phyloP scores from a whole-genome alignment of 2,888 invertebrate genomes.

The Tortricodes alternella region DNA sequence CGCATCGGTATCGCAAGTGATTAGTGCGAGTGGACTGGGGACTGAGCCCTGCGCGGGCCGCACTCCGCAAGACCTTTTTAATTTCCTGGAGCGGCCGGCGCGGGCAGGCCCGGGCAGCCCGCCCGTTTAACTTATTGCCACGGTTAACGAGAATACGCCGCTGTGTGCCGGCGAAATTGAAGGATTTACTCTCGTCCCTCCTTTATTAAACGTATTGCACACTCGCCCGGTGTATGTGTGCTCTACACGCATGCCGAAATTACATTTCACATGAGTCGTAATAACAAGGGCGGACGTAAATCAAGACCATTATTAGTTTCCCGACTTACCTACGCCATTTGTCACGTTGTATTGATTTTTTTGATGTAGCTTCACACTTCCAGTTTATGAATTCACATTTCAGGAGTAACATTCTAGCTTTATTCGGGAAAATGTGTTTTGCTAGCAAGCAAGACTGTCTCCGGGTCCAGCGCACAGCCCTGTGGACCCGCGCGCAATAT shows the following conservation, averaged over 20 bases:
- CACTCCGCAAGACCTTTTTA: slow-evolving; percentile 35
- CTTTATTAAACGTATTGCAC: slow-evolving; percentile 83
- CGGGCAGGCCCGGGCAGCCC: slow-evolving; percentile 38
- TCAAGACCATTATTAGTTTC: slow-evolving; percentile 82
- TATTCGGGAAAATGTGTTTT: no score
- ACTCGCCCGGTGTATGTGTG: slow-evolving; percentile 63
- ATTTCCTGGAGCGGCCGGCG: slow-evolving; percentile 41
- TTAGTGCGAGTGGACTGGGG: neutral
- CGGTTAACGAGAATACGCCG: slow-evolving; percentile 82
- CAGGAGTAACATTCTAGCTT: no score
- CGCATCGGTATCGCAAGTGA: neutral
- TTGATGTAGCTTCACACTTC: neutral
- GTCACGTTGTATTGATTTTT: slow-evolving; percentile 71
- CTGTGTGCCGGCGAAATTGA: slow-evolving; percentile 82
- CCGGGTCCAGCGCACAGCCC: slow-evolving; percentile 33
- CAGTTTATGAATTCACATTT: neutral
- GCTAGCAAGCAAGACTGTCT: no score
- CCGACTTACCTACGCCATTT: slow-evolving; percentile 73
- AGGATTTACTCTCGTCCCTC: slow-evolving; percentile 83
- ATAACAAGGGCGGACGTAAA: slow-evolving; percentile 82
- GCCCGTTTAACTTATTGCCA: slow-evolving; percentile 82
- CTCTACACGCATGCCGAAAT: slow-evolving; percentile 76
- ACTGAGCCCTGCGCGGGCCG: slow-evolving; percentile 36
- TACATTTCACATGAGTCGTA: slow-evolving; percentile 83
- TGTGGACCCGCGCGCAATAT: slow-evolving; percentile 54